Conservation (phyloP, 1,140 invertebrate species). For the Belonocnema kinseyi region DNA sequence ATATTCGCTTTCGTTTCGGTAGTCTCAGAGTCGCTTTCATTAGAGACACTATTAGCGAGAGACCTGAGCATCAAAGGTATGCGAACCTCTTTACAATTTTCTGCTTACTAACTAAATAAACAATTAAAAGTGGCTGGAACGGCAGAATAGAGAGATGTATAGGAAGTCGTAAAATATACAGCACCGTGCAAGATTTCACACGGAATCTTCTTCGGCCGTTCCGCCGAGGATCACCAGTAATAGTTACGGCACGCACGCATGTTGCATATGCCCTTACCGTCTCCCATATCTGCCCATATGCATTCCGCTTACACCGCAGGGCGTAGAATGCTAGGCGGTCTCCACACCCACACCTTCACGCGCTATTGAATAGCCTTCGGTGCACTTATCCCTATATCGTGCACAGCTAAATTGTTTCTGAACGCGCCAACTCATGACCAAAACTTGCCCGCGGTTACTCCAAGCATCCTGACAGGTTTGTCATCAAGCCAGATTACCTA, state of each 20-base stretch:
- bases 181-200: constrained; percentile 16
- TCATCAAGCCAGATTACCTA: constrained; percentile 51
- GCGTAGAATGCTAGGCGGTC: neutral
- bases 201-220: constrained; percentile 13
- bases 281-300: neutral
- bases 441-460: constrained; percentile 47
- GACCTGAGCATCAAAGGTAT: constrained; percentile 20
- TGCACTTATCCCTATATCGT: constrained; percentile 45
- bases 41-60: constrained; percentile 7
- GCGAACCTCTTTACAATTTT: constrained; percentile 23
- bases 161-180: constrained; percentile 21
- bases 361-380: constrained; percentile 56
- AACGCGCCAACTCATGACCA: constrained; percentile 57
- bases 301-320: constrained; percentile 6
- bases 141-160: constrained; percentile 17
- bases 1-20: constrained; percentile 30
- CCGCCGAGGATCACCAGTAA: constrained; percentile 11
- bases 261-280: constrained; percentile 4
- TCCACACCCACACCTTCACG: constrained; percentile 54
- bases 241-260: constrained; percentile 30
- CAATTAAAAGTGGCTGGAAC: constrained; percentile 12
- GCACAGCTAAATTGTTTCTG: constrained; percentile 63
- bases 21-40: constrained; percentile 20
- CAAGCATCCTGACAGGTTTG: constrained; percentile 46
- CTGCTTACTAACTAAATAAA: constrained; percentile 31